Conservation (phyloP, 2,797 vertebrate species). For the Amniataba percoides region DNA sequence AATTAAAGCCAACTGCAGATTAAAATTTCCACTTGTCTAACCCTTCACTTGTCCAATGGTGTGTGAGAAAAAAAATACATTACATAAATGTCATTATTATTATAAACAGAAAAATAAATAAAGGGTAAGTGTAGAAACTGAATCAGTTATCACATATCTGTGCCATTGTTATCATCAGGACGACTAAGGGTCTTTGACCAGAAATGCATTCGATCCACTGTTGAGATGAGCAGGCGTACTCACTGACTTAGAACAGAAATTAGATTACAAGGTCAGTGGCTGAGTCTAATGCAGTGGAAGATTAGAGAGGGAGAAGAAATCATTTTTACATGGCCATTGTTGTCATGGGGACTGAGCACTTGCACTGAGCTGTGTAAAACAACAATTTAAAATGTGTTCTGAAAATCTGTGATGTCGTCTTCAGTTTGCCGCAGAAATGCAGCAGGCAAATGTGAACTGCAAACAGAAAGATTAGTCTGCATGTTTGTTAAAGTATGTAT, state of each 20-base stretch:
- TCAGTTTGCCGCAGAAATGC: slow-evolving; percentile 18
- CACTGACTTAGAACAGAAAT: slow-evolving; percentile 68
- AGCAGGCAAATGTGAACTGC: slow-evolving; percentile 1
- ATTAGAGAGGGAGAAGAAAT: slow-evolving; percentile 67
- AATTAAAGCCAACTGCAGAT: slow-evolving; percentile 23
- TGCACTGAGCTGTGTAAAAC: slow-evolving; percentile 51
- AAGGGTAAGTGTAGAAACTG: slow-evolving; percentile 27
- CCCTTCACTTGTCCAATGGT: slow-evolving; percentile 6
- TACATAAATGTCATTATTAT: slow-evolving; percentile 22
- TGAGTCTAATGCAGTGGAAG: slow-evolving; percentile 69
- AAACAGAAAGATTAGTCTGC: not conserved
- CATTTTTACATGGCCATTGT: slow-evolving; percentile 65
- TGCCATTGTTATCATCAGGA: slow-evolving; percentile 41
- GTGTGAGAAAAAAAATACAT: slow-evolving; percentile 11
- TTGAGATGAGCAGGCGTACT: slow-evolving; percentile 57
- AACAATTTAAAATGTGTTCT: slow-evolving; percentile 54
- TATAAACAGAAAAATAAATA: slow-evolving; percentile 13
- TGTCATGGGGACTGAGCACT: slow-evolving; percentile 68
- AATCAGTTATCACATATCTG: slow-evolving; percentile 40
- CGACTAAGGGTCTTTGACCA: slow-evolving; percentile 55
- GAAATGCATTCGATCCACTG: slow-evolving; percentile 56
- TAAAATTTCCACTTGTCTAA: slow-evolving; percentile 6
- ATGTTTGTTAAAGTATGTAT: not conserved
- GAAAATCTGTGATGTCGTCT: slow-evolving; percentile 37
- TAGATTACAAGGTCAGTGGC: slow-evolving; percentile 72